These are phyloP conservation scores for Cyrtorhinus lividipennis DNA, from an alignment of 1,140 invertebrate species.

Conservation along the genomic window DNA sequence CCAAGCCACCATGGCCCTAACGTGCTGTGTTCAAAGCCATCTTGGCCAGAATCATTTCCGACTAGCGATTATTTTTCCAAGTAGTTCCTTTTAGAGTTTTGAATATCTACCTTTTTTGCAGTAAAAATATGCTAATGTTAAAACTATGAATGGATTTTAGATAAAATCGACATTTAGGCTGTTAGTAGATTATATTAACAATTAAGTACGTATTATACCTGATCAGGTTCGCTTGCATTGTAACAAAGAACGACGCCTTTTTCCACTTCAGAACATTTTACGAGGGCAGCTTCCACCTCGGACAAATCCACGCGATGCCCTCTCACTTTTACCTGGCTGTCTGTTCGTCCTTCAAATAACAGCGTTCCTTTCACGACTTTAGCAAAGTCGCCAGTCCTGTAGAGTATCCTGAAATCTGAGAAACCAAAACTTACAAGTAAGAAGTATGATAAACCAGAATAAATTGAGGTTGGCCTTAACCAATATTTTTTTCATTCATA, in stretches of 20 bases:
- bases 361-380: constrained; percentile 47
- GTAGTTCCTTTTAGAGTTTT: too few species aligned
- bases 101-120: too few species aligned
- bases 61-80: too few species aligned
- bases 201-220: too few species aligned
- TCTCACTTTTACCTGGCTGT: constrained; percentile 74
- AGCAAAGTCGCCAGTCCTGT: constrained; percentile 71
- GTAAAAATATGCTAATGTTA: too few species aligned
- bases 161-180: too few species aligned
- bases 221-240: constrained; percentile 50
- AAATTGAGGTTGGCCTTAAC: not conserved
- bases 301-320: constrained; percentile 71
- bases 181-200: too few species aligned
- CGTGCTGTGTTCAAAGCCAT: too few species aligned
- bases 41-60: too few species aligned
- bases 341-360: constrained; percentile 65
- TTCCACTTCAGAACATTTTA: constrained; percentile 38
- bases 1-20: too few species aligned
- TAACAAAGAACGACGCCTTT: constrained; percentile 61
- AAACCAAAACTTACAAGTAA: constrained; percentile 13
- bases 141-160: too few species aligned
- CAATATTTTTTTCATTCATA: too few species aligned
- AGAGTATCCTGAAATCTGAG: constrained; percentile 48
- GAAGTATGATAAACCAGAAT: not conserved
- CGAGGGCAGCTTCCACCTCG: constrained; percentile 60